phyloP scores from a whole-genome alignment of 2,113 vertebrate species.

The Dinomys branickii region DNA sequence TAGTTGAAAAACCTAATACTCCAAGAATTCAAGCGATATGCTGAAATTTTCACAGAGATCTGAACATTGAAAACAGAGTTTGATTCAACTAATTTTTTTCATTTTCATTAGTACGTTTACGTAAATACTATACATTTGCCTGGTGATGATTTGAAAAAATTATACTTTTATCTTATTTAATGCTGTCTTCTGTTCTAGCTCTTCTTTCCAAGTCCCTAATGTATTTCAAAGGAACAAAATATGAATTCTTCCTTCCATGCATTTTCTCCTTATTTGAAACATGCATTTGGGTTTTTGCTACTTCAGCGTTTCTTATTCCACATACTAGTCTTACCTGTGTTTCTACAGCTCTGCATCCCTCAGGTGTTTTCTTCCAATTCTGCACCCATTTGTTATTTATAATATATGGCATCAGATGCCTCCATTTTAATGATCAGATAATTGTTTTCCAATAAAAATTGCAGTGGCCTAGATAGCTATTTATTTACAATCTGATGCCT shows the following conservation, averaged over 20 bases:
- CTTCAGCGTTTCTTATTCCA: background rate
- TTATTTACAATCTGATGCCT: background rate
- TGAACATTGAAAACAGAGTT: background rate
- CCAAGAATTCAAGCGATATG: constrained; percentile 2
- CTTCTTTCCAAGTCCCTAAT: background rate
- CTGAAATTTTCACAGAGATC: background rate
- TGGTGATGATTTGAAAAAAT: background rate
- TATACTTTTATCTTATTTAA: background rate
- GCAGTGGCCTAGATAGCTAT: background rate
- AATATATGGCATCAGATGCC: background rate
- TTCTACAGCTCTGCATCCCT: background rate
- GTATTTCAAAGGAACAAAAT: background rate
- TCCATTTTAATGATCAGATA: background rate
- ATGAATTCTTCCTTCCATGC: background rate
- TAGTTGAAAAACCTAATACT: background rate
- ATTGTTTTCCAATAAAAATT: constrained; percentile 35
- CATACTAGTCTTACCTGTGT: background rate
- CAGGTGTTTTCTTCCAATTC: background rate
- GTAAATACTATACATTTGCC: background rate
- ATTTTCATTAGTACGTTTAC: background rate
- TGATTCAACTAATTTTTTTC: background rate
- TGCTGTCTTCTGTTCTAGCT: background rate
- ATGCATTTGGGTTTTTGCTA: background rate
- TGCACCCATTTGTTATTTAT: background rate
- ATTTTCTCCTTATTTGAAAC: background rate